Percentiles rank a stretch among this genome's conserved stretches.
These are phyloP conservation scores for Bombus cullumanus DNA, from an alignment of 1,140 invertebrate species.

Conservation along the genomic window DNA sequence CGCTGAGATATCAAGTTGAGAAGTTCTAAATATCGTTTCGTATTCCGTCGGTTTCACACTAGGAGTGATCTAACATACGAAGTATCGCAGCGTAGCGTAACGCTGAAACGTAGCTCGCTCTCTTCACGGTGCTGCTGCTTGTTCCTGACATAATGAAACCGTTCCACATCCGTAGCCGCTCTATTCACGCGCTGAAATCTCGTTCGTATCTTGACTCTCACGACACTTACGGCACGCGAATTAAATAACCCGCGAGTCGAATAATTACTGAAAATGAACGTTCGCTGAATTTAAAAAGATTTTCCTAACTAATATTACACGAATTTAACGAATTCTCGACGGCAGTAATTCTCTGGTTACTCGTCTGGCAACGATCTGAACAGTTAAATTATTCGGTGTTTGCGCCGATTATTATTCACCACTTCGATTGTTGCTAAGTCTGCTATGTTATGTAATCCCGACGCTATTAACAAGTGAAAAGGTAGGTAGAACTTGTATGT, in stretches of 20 bases:
- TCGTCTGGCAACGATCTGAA: no score
- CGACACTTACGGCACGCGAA: neutral
- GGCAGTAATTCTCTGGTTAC: no score
- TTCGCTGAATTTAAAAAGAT: neutral
- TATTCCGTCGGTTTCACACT: neutral
- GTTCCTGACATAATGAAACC: conserved; percentile 6
- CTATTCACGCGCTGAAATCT: conserved; percentile 12
- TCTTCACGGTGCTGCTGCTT: neutral
- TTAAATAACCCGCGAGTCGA: conserved; percentile 1
- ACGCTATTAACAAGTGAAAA: no score
- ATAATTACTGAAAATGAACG: neutral
- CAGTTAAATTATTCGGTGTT: no score
- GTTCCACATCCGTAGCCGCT: neutral
- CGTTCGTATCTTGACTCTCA: neutral
- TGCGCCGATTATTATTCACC: no score
- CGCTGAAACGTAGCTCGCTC: no score
- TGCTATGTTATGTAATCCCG: no score
- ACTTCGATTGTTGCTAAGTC: no score
- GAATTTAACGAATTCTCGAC: neutral
- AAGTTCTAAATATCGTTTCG: neutral
- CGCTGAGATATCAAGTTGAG: neutral
- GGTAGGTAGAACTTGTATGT: no score
- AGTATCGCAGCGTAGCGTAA: neutral
- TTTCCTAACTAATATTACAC: no score
- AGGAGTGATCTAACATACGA: neutral